These are phyloP conservation scores for Danionella dracula DNA, from an alignment of 2,797 vertebrate genomes.

Conservation along the genomic window DNA sequence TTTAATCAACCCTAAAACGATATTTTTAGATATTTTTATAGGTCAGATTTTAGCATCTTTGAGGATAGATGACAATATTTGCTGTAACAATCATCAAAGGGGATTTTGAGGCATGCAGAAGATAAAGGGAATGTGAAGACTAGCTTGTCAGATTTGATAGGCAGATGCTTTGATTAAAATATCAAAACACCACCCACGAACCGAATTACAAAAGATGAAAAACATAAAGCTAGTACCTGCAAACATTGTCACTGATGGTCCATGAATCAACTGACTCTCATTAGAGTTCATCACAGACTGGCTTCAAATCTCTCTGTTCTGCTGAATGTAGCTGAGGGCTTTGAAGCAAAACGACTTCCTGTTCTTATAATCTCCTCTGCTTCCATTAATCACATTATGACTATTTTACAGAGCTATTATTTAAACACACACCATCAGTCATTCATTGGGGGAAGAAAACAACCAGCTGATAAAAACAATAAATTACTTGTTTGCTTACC, in stretches of 20 bases:
- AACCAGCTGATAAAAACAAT: too few relatives aligned
- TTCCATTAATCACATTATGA: constrained; percentile 5
- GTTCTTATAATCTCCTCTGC: constrained; percentile 40
- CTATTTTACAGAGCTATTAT: not conserved
- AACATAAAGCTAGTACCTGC: not conserved
- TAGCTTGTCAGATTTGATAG: constrained; percentile 25
- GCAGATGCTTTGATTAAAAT: constrained; percentile 29
- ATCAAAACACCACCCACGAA: constrained; percentile 17
- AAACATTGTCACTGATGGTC: not conserved
- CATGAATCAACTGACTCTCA: constrained; percentile 26
- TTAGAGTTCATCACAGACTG: constrained; percentile 29
- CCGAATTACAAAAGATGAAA: not conserved
- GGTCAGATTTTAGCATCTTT: too few relatives aligned
- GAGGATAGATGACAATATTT: not conserved
- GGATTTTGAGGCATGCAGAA: not conserved
- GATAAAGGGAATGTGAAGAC: constrained; percentile 13
- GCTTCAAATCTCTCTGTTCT: constrained; percentile 41
- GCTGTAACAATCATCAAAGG: constrained; percentile 1
- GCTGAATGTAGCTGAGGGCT: constrained; percentile 39
- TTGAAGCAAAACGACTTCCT: constrained; percentile 36
- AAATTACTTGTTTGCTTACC: too few relatives aligned
- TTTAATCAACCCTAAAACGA: not conserved
- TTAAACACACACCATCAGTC: not conserved
- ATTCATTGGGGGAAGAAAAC: not conserved
- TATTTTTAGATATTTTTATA: not conserved